Evolutionary conservation across 2,113 vertebrate species (phyloP).

Genomic region (Cephalophus harveyi): DNA sequence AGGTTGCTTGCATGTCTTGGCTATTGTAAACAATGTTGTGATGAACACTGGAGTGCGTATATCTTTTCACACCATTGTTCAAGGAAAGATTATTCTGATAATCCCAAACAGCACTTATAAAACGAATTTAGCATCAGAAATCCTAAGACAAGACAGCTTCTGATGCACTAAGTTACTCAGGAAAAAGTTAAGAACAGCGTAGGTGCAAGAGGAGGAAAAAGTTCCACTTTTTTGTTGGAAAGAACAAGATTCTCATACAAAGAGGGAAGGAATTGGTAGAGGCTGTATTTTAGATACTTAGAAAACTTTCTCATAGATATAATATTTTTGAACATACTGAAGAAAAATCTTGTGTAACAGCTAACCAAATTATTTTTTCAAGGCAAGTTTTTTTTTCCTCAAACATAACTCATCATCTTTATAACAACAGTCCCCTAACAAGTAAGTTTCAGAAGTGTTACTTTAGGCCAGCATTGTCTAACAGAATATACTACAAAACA

Average conservation of each 20-base stretch:
- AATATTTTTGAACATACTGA: neutral
- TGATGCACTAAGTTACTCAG: neutral
- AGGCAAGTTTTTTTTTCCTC: neutral
- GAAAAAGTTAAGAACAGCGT: neutral
- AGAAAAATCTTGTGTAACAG: neutral
- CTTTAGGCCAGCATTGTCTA: neutral
- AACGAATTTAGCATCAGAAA: neutral
- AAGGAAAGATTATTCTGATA: neutral
- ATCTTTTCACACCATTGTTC: neutral
- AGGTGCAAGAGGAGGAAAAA: neutral
- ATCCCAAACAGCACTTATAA: neutral
- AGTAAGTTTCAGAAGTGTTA: neutral
- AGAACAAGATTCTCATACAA: neutral
- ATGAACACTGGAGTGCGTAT: fast-evolving
- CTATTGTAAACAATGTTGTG: neutral
- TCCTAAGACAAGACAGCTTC: neutral
- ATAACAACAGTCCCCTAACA: neutral
- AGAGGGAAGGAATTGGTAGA: neutral
- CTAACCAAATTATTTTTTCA: neutral
- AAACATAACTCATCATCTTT: neutral
- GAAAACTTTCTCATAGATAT: neutral
- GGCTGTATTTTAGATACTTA: neutral
- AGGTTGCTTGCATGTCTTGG: neutral
- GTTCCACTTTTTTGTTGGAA: neutral
- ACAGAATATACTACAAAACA: neutral